Evolutionary conservation across 2,113 vertebrate species (phyloP).

Genomic region (Gulo gulo): DNA sequence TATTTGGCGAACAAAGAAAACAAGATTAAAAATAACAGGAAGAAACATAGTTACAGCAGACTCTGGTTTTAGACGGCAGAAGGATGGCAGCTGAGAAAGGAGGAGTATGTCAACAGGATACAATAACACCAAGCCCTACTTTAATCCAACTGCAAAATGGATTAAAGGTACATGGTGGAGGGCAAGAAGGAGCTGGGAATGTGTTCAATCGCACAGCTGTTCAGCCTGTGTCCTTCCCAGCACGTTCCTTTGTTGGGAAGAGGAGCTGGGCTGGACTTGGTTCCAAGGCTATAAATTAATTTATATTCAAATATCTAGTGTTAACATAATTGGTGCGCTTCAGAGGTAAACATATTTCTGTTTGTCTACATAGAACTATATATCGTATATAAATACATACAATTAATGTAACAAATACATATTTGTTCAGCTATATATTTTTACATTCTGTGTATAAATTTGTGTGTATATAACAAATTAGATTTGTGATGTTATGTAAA

Average conservation of each 20-base stretch:
- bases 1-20: background rate
- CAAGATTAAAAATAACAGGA: background rate
- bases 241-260: background rate
- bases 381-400: background rate
- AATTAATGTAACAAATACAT: background rate
- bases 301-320: background rate
- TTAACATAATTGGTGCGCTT: background rate
- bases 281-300: background rate
- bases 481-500: background rate
- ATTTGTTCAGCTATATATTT: background rate
- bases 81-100: background rate
- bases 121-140: background rate
- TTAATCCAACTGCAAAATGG: background rate
- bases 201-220: background rate
- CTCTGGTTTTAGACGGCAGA: background rate
- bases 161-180: conserved; percentile 10
- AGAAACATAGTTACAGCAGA: background rate
- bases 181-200: background rate
- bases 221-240: background rate
- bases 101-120: background rate
- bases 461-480: background rate
- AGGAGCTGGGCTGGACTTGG: background rate
- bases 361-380: background rate
- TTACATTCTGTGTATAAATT: background rate
- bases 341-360: background rate